Evolutionary conservation across 1,140 invertebrate species (phyloP).

Genomic region (Lethrus apterus): DNA sequence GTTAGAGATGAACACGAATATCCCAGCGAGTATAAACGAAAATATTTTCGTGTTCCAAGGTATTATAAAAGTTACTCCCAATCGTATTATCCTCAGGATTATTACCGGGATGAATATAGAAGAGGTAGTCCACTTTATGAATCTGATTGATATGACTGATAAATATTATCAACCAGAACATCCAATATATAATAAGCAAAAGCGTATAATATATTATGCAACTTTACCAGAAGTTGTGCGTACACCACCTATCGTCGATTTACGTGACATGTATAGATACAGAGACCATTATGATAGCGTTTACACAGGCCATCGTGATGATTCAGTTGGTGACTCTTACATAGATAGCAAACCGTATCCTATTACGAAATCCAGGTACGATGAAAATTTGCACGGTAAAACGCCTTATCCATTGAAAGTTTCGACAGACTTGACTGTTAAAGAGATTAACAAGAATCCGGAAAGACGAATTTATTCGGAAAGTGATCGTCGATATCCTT

Average conservation of each 20-base stretch:
- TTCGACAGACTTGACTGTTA: conserved; percentile 33
- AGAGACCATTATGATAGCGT: conserved; percentile 21
- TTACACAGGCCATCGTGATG: conserved; percentile 4
- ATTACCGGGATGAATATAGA: conserved; percentile 12
- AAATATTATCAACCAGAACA: no score
- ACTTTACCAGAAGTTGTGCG: conserved; percentile 44
- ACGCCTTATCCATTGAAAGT: conserved; percentile 32
- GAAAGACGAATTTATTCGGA: conserved; percentile 37
- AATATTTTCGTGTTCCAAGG: conserved; percentile 1
- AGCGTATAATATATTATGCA: conserved; percentile 45
- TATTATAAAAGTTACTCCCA: conserved; percentile 2
- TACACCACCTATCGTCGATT: conserved; percentile 34
- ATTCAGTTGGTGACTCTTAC: conserved; percentile 3
- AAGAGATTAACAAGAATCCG: conserved; percentile 34
- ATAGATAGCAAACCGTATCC: conserved; percentile 19
- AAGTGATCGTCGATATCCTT: conserved; percentile 26
- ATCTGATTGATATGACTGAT: no score
- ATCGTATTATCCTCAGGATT: conserved; percentile 1
- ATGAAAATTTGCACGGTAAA: conserved; percentile 16
- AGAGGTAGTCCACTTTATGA: conserved; percentile 6
- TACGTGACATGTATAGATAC: conserved; percentile 24
- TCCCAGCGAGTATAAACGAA: neutral
- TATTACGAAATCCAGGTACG: conserved; percentile 21
- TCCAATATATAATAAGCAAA: conserved; percentile 25
- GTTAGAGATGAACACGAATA: conserved; percentile 5